These are phyloP conservation scores for Micrasema minimum DNA, from an alignment of 1,140 invertebrate genomes.

Conservation along the genomic window DNA sequence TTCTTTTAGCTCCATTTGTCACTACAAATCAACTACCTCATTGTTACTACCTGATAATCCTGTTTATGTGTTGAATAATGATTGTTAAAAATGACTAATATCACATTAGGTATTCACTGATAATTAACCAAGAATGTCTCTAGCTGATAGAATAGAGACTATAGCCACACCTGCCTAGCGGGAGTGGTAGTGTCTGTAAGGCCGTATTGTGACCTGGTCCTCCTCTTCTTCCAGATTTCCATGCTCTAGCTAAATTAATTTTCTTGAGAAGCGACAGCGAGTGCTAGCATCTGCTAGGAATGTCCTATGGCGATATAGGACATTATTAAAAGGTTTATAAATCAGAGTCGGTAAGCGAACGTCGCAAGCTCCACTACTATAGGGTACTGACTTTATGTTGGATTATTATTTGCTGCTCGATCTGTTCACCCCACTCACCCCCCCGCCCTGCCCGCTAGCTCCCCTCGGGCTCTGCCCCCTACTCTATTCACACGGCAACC, in stretches of 20 bases:
- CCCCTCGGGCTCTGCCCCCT: not conserved
- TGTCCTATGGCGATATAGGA: slow-evolving; percentile 57
- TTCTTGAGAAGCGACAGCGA: slow-evolving; percentile 71
- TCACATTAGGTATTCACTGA: no score
- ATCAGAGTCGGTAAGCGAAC: slow-evolving; percentile 33
- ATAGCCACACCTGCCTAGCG: no score
- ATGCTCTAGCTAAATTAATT: slow-evolving; percentile 76
- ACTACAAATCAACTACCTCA: no score
- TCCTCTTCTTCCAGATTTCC: slow-evolving; percentile 77
- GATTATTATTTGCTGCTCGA: slow-evolving; percentile 65
- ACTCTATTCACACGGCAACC: not conserved
- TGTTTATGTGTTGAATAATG: no score
- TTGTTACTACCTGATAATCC: no score
- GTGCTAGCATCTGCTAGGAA: slow-evolving; percentile 58
- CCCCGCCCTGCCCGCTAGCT: not conserved
- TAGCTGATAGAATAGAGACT: no score
- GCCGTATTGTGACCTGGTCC: slow-evolving; percentile 53
- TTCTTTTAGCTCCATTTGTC: no score
- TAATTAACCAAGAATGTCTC: no score
- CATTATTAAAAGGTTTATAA: slow-evolving; percentile 39
- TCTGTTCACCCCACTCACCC: slow-evolving; percentile 51
- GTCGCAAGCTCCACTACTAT: slow-evolving; percentile 40
- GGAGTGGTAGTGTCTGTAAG: no score
- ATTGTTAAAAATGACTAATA: no score
- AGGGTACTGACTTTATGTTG: slow-evolving; percentile 52